A percentile compares a stretch with the other conserved stretches of the same genome.
Conservation (phyloP, 2,888 invertebrate genomes). For the Andrena marginata region DNA sequence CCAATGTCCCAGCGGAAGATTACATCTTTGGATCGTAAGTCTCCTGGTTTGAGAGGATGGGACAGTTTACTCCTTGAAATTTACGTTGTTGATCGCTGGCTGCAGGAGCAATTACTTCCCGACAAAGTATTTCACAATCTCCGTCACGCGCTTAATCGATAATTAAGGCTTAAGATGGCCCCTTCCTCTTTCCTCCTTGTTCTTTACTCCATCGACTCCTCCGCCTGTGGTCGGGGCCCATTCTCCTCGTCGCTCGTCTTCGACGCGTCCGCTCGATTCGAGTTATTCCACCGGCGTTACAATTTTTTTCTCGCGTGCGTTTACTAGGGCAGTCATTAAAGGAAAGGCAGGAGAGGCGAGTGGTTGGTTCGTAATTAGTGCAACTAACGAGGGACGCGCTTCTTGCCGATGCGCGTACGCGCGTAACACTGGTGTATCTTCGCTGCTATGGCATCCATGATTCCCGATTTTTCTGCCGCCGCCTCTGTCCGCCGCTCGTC, state of each 20-base stretch:
- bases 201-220: neutral
- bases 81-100: constrained; percentile 47
- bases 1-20: constrained; percentile 9
- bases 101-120: constrained; percentile 51
- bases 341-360: constrained; percentile 56
- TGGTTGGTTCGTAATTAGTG: constrained; percentile 78
- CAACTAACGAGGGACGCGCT: constrained; percentile 81
- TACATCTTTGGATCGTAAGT: constrained; percentile 34
- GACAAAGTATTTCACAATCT: constrained; percentile 64
- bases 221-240: constrained; percentile 17
- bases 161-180: constrained; percentile 66
- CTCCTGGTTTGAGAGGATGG: constrained; percentile 45
- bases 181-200: constrained; percentile 23
- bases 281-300: constrained; percentile 63
- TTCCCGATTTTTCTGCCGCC: constrained; percentile 46
- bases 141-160: constrained; percentile 67
- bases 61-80: constrained; percentile 36
- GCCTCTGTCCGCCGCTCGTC: neutral
- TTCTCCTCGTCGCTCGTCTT: constrained; percentile 18
- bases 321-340: constrained; percentile 73
- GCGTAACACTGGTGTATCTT: constrained; percentile 61
- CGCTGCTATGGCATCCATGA: constrained; percentile 60
- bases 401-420: constrained; percentile 74
- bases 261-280: constrained; percentile 21
- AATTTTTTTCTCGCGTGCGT: constrained; percentile 67